Percentiles rank a stretch among this genome's conserved stretches.
These are phyloP conservation scores for Paragorgia papillata DNA, from an alignment of 92 coral and sea anemone species.

Conservation along the genomic window DNA sequence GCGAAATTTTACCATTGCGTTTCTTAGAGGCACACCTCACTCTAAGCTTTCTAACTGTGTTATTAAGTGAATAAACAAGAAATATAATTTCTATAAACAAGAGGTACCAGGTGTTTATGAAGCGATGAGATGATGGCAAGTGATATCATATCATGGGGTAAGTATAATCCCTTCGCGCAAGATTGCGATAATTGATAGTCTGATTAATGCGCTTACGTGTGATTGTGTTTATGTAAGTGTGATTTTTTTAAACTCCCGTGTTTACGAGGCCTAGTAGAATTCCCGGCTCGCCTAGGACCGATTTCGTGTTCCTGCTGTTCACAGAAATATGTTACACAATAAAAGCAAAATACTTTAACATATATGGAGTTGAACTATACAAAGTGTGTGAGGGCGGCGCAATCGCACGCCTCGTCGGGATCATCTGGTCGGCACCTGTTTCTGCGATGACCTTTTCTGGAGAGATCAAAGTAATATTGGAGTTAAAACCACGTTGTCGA, in stretches of 20 bases:
- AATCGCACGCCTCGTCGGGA: not conserved
- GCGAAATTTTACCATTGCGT: not conserved
- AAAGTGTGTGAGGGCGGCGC: slow-evolving; percentile 13
- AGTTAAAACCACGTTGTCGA: slow-evolving; percentile 18
- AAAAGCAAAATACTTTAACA: not conserved
- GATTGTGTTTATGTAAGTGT: slow-evolving; percentile 34
- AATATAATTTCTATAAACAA: slow-evolving; percentile 44
- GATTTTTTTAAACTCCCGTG: not conserved
- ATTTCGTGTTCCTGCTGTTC: too few species aligned
- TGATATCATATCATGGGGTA: slow-evolving; percentile 49
- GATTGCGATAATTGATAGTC: slow-evolving; percentile 48
- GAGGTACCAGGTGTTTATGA: slow-evolving; percentile 42
- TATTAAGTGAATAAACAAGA: slow-evolving; percentile 39
- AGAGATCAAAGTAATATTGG: slow-evolving; percentile 44
- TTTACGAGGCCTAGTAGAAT: not conserved
- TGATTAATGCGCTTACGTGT: slow-evolving; percentile 46
- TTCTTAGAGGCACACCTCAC: not conserved
- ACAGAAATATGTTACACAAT: too few species aligned
- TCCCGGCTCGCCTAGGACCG: not conserved
- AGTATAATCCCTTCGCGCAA: slow-evolving; percentile 48
- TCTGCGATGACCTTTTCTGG: slow-evolving; percentile 41
- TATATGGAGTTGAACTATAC: not conserved
- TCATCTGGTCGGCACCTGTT: slow-evolving; percentile 44
- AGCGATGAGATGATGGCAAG: slow-evolving; percentile 39
- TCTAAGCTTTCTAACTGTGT: slow-evolving; percentile 12